These are phyloP conservation scores for Trichonephila clavata DNA, from an alignment of 1,140 invertebrate species.

Conservation along the genomic window DNA sequence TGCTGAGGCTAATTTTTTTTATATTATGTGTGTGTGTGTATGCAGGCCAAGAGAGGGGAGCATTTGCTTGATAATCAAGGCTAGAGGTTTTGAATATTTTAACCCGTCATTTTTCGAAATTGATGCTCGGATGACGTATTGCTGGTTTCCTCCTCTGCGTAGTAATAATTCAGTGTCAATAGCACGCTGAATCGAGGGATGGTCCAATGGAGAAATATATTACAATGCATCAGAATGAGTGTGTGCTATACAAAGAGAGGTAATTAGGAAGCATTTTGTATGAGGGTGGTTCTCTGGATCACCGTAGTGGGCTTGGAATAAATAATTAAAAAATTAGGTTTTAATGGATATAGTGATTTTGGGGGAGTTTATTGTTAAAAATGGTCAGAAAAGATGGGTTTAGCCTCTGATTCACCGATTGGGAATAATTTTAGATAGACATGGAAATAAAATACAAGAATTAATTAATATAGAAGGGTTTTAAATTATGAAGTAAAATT, in stretches of 20 bases:
- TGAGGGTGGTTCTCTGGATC: background rate
- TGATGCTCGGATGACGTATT: constrained; percentile 34
- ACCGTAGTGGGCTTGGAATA: too few species aligned
- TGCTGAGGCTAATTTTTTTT: constrained; percentile 17
- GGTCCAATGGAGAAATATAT: background rate
- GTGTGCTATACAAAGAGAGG: background rate
- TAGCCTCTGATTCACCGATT: too few species aligned
- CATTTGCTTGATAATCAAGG: constrained; percentile 49
- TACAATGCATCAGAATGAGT: background rate
- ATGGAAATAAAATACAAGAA: too few species aligned
- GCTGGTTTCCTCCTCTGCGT: background rate
- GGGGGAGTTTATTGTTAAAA: too few species aligned
- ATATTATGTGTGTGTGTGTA: background rate
- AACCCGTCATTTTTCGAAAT: constrained; percentile 46
- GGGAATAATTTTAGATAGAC: too few species aligned
- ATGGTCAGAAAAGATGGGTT: too few species aligned
- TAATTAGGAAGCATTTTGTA: background rate
- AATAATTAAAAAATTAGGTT: too few species aligned
- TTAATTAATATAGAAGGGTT: too few species aligned
- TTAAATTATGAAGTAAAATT: too few species aligned
- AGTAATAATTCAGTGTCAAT: constrained; percentile 38
- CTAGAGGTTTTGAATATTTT: constrained; percentile 52
- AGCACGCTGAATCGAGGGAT: background rate
- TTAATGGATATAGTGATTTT: too few species aligned
- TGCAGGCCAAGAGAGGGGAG: background rate